These are phyloP conservation scores for Electrophaes corylata DNA, from an alignment of 2,888 invertebrate species.

Conservation along the genomic window DNA sequence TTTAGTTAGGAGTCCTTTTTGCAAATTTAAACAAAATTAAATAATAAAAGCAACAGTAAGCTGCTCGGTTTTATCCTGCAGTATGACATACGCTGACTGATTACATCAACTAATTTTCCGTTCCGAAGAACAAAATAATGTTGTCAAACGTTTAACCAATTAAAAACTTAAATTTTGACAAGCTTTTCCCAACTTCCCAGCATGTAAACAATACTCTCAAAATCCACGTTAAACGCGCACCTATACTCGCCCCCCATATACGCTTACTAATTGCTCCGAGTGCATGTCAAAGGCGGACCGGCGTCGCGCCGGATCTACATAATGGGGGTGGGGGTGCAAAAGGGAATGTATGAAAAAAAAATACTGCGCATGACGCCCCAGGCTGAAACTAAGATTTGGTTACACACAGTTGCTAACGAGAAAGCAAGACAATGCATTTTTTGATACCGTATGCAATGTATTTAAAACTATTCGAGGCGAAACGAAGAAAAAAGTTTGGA, in stretches of 20 bases:
- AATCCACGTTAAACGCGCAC: constrained; percentile 38
- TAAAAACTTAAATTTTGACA: constrained; percentile 22
- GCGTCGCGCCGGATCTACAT: constrained; percentile 81
- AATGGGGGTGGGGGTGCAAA: constrained; percentile 76
- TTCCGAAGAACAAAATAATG: neutral
- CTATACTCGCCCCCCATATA: constrained; percentile 38
- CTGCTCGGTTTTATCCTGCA: neutral
- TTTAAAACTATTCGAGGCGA: constrained; percentile 19
- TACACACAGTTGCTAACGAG: constrained; percentile 65
- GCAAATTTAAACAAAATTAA: neutral
- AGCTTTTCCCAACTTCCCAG: constrained; percentile 17
- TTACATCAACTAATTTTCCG: neutral
- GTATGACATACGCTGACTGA: neutral
- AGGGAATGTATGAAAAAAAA: constrained; percentile 75
- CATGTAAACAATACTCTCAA: constrained; percentile 40
- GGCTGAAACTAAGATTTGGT: constrained; percentile 71
- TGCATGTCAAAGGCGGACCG: constrained; percentile 82
- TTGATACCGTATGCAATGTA: constrained; percentile 13
- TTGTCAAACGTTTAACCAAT: constrained; percentile 8
- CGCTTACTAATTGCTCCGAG: constrained; percentile 80
- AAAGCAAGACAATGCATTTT: constrained; percentile 50
- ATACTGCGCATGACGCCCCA: constrained; percentile 64
- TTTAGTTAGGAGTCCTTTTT: too few relatives aligned
- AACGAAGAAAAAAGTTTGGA: constrained; percentile 6
- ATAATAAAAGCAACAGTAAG: neutral